Evolutionary conservation across 2,888 invertebrate genomes (phyloP), one percentile per base, ranked within the genome.

Genomic region (Platycnemis pennipes): DNA sequence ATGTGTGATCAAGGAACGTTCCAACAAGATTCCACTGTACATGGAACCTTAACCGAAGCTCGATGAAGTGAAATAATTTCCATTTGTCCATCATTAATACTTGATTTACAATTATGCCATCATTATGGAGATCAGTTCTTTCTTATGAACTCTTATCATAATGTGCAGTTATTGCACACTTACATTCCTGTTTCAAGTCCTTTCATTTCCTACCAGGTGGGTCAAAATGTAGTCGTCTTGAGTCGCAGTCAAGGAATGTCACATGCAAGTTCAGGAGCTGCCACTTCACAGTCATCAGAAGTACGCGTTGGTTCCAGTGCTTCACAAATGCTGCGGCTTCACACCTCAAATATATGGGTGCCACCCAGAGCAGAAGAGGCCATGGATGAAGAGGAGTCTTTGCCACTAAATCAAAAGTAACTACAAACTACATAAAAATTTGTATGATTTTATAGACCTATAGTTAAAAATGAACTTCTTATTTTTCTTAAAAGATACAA

Each of bases 201-300:
- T 85, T 95, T 94, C 91, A 94, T 63, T 94, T 95, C 94, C 94
- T 95, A 95, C 46, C 96, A 97, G 97, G 97, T 98, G 95, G 98
- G 98, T 94, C 97, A 98, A 95, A 98, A 98, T 96, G 97, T 98
- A 95, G 98, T 98, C 63, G 98, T 98, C 95, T 97, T 98, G 95
- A 98, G 98, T 95, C 97, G 97, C 95, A 91, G 69, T 44, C 91
- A 63, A 69, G 69, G 63, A 69, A 45, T 63, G 11, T 4, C 44
- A 42, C 97, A 97, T 96, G 97, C 97, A 95, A 97, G 97, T 95
- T 96, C 97, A 95, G 97, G 97, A 94, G 97, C 97, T 95, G 97
- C 97, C 94, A 96, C 97, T 94, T 97, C 97, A 7, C 97, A 97
- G 94, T 97, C 97, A 95, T 97, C 97, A 42, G 97, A 95, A 96